Conservation (phyloP, 2,113 vertebrate genomes). For the Rattus norvegicus region DNA sequence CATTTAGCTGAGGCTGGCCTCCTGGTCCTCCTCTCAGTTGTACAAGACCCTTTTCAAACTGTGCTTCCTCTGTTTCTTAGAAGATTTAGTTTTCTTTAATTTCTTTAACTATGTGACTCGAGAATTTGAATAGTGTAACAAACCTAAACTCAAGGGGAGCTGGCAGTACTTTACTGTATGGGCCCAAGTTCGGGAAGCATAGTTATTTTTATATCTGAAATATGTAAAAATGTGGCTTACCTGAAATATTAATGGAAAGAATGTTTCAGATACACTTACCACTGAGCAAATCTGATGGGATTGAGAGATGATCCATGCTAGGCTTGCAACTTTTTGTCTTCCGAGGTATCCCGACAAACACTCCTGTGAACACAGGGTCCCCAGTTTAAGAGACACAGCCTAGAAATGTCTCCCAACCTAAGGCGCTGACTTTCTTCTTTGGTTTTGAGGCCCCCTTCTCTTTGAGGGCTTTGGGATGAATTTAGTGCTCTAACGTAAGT, state of each 20-base stretch:
- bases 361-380: constrained; percentile 44
- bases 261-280: constrained; percentile 55
- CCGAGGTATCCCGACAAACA: constrained; percentile 21
- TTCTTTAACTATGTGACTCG: neutral
- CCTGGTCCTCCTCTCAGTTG: neutral
- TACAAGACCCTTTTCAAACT: neutral
- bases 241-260: neutral
- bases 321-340: neutral
- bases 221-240: neutral
- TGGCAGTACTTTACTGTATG: neutral
- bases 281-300: neutral
- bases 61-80: neutral
- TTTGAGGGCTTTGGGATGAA: neutral
- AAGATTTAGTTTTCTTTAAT: neutral
- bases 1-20: neutral
- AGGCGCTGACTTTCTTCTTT: neutral
- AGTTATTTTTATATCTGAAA: constrained; percentile 37
- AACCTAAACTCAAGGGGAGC: neutral
- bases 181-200: neutral
- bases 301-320: neutral
- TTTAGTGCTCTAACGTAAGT: neutral
- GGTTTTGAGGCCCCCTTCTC: neutral
- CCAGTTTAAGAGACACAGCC: neutral
- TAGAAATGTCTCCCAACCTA: neutral
- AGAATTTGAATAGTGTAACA: neutral